These are phyloP conservation scores for Tympanoctomys barrerae DNA, from an alignment of 2,797 vertebrate genomes.

Conservation along the genomic window DNA sequence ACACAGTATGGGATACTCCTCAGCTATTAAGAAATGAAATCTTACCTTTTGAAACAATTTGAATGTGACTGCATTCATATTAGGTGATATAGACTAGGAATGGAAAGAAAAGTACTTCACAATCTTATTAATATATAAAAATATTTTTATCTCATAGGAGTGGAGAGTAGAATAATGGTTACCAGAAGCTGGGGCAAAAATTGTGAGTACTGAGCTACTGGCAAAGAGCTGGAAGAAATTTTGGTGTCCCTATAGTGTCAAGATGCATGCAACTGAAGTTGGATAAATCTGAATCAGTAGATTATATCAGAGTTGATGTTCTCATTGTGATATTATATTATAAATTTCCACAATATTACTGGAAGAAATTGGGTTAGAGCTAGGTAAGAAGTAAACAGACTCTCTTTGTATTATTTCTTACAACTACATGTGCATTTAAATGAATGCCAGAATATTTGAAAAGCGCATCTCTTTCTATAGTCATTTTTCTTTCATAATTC, in stretches of 20 bases:
- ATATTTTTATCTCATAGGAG: background rate
- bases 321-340: background rate
- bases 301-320: background rate
- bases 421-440: background rate
- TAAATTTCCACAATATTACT: slow-evolving; percentile 21
- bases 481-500: background rate
- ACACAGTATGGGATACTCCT: background rate
- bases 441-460: background rate
- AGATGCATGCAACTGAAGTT: background rate
- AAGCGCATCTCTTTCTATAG: background rate
- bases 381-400: background rate
- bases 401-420: background rate
- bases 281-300: background rate
- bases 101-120: background rate
- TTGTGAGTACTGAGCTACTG: background rate
- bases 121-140: background rate
- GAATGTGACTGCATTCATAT: background rate
- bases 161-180: background rate
- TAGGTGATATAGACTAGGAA: background rate
- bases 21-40: background rate
- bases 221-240: background rate
- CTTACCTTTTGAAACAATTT: background rate
- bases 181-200: background rate
- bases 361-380: background rate
- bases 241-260: background rate